These are phyloP conservation scores for Acanthornis magna DNA, from an alignment of 2,797 vertebrate genomes.

Conservation along the genomic window DNA sequence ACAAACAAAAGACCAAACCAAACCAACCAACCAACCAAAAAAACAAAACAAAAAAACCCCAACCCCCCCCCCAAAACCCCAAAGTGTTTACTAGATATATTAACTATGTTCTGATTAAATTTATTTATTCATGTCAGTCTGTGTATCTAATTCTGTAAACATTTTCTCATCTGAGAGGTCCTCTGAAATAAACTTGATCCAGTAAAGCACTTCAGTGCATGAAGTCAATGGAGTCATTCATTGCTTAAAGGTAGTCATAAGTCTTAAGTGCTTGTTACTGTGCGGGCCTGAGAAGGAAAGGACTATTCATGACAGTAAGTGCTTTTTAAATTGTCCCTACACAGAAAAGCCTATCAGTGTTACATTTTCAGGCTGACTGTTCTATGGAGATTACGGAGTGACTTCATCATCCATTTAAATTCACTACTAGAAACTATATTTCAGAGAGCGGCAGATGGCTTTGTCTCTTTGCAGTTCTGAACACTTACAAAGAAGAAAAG, in stretches of 20 bases:
- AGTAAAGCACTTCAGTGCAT: not conserved
- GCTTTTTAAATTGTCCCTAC: not conserved
- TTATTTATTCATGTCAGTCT: not conserved
- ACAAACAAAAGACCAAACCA: not conserved
- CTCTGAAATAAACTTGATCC: not conserved
- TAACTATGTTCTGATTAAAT: not conserved
- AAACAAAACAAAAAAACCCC: not conserved
- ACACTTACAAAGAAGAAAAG: not conserved
- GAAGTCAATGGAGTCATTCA: not conserved
- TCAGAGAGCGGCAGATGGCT: not conserved
- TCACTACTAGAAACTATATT: not conserved
- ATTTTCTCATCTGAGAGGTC: not conserved
- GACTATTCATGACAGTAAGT: not conserved
- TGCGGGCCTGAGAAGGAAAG: not conserved
- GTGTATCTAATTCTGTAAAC: not conserved
- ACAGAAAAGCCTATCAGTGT: not conserved
- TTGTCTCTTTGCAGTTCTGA: not conserved
- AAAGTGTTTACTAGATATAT: not conserved
- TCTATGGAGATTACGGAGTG: not conserved
- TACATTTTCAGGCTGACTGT: not conserved
- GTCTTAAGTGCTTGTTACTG: not conserved
- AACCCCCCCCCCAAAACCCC: too few species aligned
- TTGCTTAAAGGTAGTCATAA: not conserved
- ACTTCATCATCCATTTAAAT: not conserved
- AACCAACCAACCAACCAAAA: not conserved